Evolutionary conservation across 1,140 invertebrate genomes (phyloP).

Genomic region (Heliothis virescens): DNA sequence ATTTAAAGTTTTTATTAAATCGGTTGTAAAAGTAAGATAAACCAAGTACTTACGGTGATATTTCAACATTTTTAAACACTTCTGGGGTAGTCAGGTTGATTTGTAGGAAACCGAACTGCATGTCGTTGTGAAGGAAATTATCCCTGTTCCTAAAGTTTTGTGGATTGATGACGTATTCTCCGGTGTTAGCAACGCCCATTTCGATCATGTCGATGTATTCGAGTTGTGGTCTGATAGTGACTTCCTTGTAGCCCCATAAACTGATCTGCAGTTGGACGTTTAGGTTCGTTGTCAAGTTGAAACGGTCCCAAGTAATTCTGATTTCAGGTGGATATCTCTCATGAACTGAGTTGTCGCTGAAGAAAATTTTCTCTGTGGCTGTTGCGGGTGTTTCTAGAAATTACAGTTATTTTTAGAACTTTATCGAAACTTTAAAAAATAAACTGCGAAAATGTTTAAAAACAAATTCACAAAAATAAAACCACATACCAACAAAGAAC

Average conservation of each 20-base stretch:
- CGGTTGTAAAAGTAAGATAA: not conserved
- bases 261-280: conserved; percentile 92
- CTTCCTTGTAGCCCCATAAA: conserved; percentile 95
- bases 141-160: conserved; percentile 89
- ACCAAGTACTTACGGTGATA: conserved; percentile 91
- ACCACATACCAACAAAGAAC: conserved; percentile 94
- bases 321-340: conserved; percentile 90
- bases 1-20: not conserved
- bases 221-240: conserved; percentile 91
- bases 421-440: not conserved
- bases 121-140: conserved; percentile 89
- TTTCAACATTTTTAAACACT: conserved; percentile 88
- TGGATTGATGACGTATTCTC: conserved; percentile 90
- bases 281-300: conserved; percentile 93
- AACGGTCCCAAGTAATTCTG: conserved; percentile 92
- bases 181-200: conserved; percentile 88
- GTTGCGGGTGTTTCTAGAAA: conserved; percentile 93
- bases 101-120: conserved; percentile 96
- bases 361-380: conserved; percentile 94
- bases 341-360: conserved; percentile 91
- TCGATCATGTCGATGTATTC: conserved; percentile 88
- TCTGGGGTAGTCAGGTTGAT: conserved; percentile 95
- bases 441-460: not conserved
- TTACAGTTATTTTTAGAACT: conserved; percentile 2
- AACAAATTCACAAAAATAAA: not conserved